These are phyloP conservation scores for Aldabrachelys gigantea DNA, from an alignment of 2,113 vertebrate species.

Conservation along the genomic window DNA sequence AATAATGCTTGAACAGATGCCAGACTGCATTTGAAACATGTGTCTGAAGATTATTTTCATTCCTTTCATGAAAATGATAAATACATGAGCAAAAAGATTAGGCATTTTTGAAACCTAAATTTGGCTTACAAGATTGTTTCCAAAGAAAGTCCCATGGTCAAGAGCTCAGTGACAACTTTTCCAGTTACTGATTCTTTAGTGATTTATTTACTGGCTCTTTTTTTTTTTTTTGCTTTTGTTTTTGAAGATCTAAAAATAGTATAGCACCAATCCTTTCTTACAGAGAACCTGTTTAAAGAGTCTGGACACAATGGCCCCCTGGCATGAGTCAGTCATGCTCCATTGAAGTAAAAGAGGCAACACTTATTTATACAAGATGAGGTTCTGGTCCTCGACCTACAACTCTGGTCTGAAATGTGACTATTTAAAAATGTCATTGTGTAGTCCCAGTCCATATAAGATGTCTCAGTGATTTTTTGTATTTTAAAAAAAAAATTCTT, in stretches of 20 bases:
- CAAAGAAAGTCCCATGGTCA: neutral
- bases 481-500: neutral
- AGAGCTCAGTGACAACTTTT: neutral
- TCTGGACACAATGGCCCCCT: fast-evolving
- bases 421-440: neutral
- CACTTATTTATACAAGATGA: neutral
- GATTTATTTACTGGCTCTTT: neutral
- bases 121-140: neutral
- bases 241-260: neutral
- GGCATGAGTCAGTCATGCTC: neutral
- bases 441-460: neutral
- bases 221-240: neutral
- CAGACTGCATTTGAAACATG: neutral
- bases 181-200: neutral
- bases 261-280: neutral
- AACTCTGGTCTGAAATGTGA: neutral
- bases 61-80: neutral
- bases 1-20: neutral
- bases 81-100: fast-evolving
- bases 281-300: neutral
- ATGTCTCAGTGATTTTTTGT: neutral
- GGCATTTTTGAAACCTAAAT: neutral
- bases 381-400: fast-evolving
- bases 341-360: neutral
- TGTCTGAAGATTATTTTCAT: neutral